Percentiles rank a stretch among this genome's conserved stretches.
phyloP scores from a whole-genome alignment of 2,797 vertebrate genomes.

The Toxotes lorentzi region DNA sequence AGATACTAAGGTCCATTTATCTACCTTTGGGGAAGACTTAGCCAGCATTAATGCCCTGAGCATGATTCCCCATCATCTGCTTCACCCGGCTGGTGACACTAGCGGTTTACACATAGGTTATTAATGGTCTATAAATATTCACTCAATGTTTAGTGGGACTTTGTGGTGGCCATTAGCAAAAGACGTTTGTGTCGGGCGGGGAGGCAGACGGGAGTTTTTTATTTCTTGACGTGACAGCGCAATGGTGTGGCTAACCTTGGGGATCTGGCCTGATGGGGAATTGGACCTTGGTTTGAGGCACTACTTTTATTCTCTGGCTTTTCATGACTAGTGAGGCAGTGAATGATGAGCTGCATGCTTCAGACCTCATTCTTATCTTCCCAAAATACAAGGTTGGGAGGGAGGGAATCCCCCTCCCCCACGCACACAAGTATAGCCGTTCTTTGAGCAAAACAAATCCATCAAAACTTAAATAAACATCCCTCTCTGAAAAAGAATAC shows the following conservation, averaged over 20 bases:
- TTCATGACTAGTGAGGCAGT: constrained; percentile 71
- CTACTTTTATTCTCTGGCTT: constrained; percentile 73
- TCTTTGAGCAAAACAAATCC: constrained; percentile 70
- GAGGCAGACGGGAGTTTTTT: constrained; percentile 67
- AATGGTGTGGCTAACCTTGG: constrained; percentile 79
- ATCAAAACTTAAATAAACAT: constrained; percentile 67
- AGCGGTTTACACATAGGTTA: constrained; percentile 78
- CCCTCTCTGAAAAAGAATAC: constrained; percentile 32
- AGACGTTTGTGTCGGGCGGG: constrained; percentile 55
- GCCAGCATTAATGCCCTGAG: constrained; percentile 66
- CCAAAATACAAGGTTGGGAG: constrained; percentile 72
- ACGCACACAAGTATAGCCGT: constrained; percentile 23
- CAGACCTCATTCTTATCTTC: constrained; percentile 69
- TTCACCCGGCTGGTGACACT: constrained; percentile 71
- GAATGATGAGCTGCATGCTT: constrained; percentile 74
- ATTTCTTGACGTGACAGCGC: constrained; percentile 73
- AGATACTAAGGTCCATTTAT: constrained; percentile 64
- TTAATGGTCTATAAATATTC: constrained; percentile 85
- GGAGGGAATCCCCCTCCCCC: constrained; percentile 11
- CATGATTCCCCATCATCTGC: constrained; percentile 73
- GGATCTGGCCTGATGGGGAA: constrained; percentile 73
- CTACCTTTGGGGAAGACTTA: constrained; percentile 68
- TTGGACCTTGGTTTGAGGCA: constrained; percentile 80
- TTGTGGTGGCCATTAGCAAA: constrained; percentile 69
- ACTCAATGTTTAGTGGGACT: constrained; percentile 74